These are phyloP conservation scores for Nomada ruficornis DNA, from an alignment of 2,888 invertebrate species.

Conservation along the genomic window DNA sequence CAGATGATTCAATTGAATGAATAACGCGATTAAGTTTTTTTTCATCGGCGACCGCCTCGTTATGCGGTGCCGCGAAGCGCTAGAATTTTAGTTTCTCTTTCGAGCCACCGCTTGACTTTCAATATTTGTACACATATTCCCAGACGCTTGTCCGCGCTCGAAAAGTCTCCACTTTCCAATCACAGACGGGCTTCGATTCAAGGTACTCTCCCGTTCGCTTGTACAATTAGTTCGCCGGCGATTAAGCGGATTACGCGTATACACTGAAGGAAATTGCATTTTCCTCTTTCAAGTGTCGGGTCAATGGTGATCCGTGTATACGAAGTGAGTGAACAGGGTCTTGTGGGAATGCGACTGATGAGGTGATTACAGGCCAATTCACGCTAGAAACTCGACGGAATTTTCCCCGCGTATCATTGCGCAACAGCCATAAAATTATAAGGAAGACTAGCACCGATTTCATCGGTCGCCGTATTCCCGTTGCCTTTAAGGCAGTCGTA, in stretches of 20 bases:
- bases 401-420: conserved; percentile 61
- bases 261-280: conserved; percentile 2
- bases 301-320: not conserved
- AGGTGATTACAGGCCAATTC: conserved; percentile 37
- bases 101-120: too few species aligned
- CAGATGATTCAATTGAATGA: not conserved
- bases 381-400: conserved; percentile 14
- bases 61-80: not conserved
- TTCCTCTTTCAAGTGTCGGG: not conserved
- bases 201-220: not conserved
- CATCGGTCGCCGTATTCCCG: conserved; percentile 67
- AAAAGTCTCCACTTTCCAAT: conserved; percentile 18
- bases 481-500: conserved; percentile 65
- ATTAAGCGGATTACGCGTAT: conserved; percentile 5
- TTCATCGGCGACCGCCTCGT: not conserved
- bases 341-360: conserved; percentile 51
- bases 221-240: conserved; percentile 21
- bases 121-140: not conserved
- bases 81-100: not conserved
- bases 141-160: not conserved
- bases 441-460: conserved; percentile 69
- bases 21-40: not conserved
- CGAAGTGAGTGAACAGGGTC: not conserved
- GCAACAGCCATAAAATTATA: conserved; percentile 67
- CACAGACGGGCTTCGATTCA: not conserved